Evolutionary conservation across 37 sponge, comb jelly and placozoan species (phyloP), one percentile per base, ranked within the genome.

Genomic region (Crambe crambe): DNA sequence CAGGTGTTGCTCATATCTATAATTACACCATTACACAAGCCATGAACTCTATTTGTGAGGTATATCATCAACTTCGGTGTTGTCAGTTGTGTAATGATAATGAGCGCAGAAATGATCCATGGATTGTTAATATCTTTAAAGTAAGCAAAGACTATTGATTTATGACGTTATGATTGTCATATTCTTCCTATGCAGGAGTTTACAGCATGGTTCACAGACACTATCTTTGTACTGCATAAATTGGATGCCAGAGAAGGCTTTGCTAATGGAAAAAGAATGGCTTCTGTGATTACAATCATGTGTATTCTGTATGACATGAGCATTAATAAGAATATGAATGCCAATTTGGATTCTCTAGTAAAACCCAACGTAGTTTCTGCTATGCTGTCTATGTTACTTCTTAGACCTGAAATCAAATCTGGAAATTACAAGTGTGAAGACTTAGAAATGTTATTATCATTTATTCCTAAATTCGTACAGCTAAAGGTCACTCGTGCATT

Each of bases 181-280:
- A 5, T 70, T 40, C 15, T 70, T 40, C 1, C 12, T 39, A 40
- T 61, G 8, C 23, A 70, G 70, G 42, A 26, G 37, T 42, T 70
- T 23, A 12, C 2, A 12, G 42, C 10, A 10, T 70, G 70, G 70
- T 26, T 70, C 25, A 35, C 15, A 2, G 70, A 41, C 9, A 42
- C 40, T 3, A 23, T 12, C 10, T 2, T 3, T 40, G 23, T 40
- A 5, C 42, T 70, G 37, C 22, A 42, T 30, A 40, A 40, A 40
- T 40, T 42, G 42, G n/a, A 4, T 9, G 2, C 42, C 3, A 22
- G 22, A 42, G 22, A 34, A 3, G 20, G 3, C 34, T 37, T 35
- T 38, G 70, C 37, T 5, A 39, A 36, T 70, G 70, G 70, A 21
- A 40, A 8, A 41, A 38, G 70, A 70, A 70, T 70, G 70, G 35